phyloP scores from a whole-genome alignment of 2,797 vertebrate genomes.

The Nothura maculosa region DNA sequence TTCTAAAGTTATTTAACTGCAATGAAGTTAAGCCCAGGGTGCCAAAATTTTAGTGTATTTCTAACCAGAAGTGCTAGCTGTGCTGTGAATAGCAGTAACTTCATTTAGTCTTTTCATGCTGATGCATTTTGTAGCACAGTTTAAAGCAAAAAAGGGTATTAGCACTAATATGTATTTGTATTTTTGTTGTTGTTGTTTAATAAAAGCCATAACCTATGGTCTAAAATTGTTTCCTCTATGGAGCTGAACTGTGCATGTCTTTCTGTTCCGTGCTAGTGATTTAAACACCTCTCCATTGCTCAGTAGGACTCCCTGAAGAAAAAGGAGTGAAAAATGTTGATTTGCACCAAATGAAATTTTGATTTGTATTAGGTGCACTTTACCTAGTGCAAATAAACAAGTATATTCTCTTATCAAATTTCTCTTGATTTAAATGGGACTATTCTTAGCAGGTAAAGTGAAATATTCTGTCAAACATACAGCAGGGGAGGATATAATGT shows the following conservation, averaged over 20 bases:
- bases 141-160: background rate
- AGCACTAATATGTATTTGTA: background rate
- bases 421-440: background rate
- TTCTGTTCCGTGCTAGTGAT: background rate
- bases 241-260: background rate
- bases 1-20: background rate
- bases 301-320: background rate
- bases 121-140: background rate
- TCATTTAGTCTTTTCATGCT: background rate
- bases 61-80: background rate
- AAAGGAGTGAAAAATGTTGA: background rate
- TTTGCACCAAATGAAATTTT: background rate
- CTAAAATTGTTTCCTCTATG: background rate
- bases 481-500: slow-evolving; percentile 6
- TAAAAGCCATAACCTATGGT: background rate
- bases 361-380: background rate
- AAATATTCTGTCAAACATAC: background rate
- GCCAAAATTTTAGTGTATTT: background rate
- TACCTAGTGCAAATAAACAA: background rate
- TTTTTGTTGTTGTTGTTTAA: background rate
- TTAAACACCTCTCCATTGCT: background rate
- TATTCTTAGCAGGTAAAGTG: background rate
- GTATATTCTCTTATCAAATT: background rate
- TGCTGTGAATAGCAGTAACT: background rate
- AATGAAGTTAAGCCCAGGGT: background rate